These are phyloP conservation scores for Nautilus pompilius DNA, from an alignment of 1,140 invertebrate species.

Conservation along the genomic window DNA sequence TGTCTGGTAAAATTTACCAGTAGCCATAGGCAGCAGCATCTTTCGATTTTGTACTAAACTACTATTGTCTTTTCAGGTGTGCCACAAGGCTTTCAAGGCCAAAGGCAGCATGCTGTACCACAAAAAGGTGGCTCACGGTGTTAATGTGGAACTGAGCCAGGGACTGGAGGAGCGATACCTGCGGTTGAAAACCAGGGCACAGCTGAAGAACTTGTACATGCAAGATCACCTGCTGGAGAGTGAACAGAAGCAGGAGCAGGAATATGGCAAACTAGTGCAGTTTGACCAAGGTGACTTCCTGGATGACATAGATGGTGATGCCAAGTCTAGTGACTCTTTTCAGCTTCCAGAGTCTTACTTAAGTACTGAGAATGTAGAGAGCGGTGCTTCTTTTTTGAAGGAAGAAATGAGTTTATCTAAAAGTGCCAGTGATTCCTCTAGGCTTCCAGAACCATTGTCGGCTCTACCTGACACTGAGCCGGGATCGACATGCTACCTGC, in stretches of 20 bases:
- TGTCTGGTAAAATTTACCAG: too few relatives aligned
- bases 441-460: not conserved
- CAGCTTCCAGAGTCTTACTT: not conserved
- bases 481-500: not conserved
- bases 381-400: not conserved
- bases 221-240: not conserved
- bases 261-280: not conserved
- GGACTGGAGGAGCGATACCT: conserved; percentile 44
- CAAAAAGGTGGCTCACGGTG: conserved; percentile 39
- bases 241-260: not conserved
- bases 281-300: not conserved
- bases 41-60: too few relatives aligned
- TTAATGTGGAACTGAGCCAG: conserved; percentile 42
- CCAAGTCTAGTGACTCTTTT: not conserved
- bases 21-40: too few relatives aligned
- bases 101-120: conserved; percentile 44
- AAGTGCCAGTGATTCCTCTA: not conserved
- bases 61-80: conserved; percentile 19
- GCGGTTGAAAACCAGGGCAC: conserved; percentile 33
- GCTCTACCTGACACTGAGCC: not conserved
- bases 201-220: conserved; percentile 2
- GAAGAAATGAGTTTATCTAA: not conserved
- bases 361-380: not conserved
- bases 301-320: not conserved
- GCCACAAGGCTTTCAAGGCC: conserved; percentile 28